phyloP scores from a whole-genome alignment of 2,888 invertebrate genomes.

The Euzophera pinguis region DNA sequence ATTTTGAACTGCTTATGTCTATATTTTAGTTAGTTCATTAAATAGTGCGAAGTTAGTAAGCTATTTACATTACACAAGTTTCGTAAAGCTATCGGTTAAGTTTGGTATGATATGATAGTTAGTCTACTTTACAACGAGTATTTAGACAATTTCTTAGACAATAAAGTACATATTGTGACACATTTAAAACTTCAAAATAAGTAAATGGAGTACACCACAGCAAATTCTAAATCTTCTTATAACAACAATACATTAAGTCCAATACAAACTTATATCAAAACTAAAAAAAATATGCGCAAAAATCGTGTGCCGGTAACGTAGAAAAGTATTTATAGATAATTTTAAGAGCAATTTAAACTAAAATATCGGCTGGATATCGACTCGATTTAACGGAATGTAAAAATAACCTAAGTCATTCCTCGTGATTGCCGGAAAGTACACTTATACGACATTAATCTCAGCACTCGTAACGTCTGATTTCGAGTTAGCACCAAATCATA shows the following conservation, averaged over 20 bases:
- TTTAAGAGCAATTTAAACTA: no score
- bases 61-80: constrained; percentile 26
- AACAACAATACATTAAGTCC: not conserved
- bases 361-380: no score
- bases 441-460: no score
- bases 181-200: constrained; percentile 13
- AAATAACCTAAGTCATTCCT: no score
- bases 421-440: no score
- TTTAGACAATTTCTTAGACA: constrained; percentile 18
- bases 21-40: not conserved
- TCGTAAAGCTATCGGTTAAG: constrained; percentile 37
- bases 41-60: constrained; percentile 13
- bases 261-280: not conserved
- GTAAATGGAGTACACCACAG: constrained; percentile 14
- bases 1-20: no score
- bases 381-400: no score
- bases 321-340: no score
- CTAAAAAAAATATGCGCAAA: not conserved
- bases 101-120: constrained; percentile 44
- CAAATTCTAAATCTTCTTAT: constrained; percentile 10
- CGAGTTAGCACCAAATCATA: no score
- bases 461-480: no score
- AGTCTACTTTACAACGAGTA: constrained; percentile 28
- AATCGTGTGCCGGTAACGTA: no score
- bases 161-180: constrained; percentile 17